phyloP scores from a whole-genome alignment of 1,140 invertebrate genomes.

The Diploscapter pachys region DNA sequence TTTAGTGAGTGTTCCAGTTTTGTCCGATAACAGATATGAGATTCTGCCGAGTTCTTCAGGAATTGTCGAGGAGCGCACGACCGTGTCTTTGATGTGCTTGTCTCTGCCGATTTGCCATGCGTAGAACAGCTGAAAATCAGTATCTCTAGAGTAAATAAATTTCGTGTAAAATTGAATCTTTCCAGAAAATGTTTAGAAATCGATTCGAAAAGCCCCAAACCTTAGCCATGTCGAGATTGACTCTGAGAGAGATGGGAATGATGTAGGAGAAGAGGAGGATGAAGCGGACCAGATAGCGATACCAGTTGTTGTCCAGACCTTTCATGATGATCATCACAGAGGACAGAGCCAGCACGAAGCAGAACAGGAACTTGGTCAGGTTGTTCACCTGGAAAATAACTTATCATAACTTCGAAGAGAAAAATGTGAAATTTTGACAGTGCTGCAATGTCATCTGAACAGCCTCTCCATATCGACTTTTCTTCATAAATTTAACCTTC shows the following conservation, averaged over 20 bases:
- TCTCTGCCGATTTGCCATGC: conserved; percentile 93
- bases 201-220: background rate
- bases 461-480: no score
- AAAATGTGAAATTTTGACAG: no score
- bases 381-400: conserved; percentile 46
- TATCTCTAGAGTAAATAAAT: background rate
- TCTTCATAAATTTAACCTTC: no score
- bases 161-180: background rate
- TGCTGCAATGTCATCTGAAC: no score
- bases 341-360: conserved; percentile 82
- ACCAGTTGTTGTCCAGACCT: conserved; percentile 70
- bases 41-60: conserved; percentile 96
- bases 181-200: background rate
- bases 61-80: conserved; percentile 97
- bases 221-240: conserved; percentile 98
- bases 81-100: conserved; percentile 83
- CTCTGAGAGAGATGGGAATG: conserved; percentile 92
- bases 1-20: conserved; percentile 96
- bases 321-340: conserved; percentile 78
- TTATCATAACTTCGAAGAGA: background rate
- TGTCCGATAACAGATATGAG: conserved; percentile 90
- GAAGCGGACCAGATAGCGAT: conserved; percentile 90
- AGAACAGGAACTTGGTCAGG: conserved; percentile 74
- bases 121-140: conserved; percentile 72
- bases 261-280: conserved; percentile 97